Percentiles rank a stretch among this genome's conserved stretches.
Evolutionary conservation across 2,888 invertebrate species (phyloP).

Genomic region (Boloria euphrosyne): DNA sequence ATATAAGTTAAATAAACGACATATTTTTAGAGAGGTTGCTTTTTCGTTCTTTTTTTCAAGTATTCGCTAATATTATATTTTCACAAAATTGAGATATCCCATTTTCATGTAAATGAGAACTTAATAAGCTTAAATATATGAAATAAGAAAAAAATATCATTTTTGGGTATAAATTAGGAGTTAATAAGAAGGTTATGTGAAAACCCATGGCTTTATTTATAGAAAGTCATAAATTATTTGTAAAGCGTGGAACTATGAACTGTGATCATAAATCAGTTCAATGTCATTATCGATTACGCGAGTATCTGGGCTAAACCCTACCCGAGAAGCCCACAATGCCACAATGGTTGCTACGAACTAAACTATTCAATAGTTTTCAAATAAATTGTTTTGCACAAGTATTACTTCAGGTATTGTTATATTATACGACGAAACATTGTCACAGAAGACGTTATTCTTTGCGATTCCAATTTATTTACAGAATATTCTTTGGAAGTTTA

Average conservation of each 20-base stretch:
- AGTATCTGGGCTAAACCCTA: constrained; percentile 39
- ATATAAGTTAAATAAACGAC: not conserved
- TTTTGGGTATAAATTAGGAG: too few species aligned
- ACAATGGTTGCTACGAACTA: constrained; percentile 20
- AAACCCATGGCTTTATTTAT: not conserved
- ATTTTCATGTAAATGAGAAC: too few species aligned
- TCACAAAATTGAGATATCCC: too few species aligned
- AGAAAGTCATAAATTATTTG: constrained; percentile 11
- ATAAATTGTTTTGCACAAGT: constrained; percentile 19
- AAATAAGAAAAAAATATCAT: too few species aligned
- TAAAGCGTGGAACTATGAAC: constrained; percentile 17
- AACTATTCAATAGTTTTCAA: constrained; percentile 27
- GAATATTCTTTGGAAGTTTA: too few species aligned
- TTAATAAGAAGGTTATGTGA: too few species aligned
- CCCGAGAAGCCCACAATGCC: constrained; percentile 34
- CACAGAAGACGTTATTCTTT: too few species aligned
- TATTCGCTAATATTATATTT: too few species aligned
- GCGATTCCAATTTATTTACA: too few species aligned
- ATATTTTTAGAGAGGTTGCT: not conserved
- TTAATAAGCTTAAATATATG: too few species aligned
- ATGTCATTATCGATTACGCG: constrained; percentile 33
- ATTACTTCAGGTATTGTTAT: not conserved
- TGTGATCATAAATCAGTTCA: constrained; percentile 36
- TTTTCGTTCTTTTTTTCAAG: too few species aligned
- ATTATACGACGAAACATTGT: not conserved